These are phyloP conservation scores for Ophiothrix spiculata DNA, from an alignment of 35 echinoderm and acorn worm genomes.

Conservation along the genomic window DNA sequence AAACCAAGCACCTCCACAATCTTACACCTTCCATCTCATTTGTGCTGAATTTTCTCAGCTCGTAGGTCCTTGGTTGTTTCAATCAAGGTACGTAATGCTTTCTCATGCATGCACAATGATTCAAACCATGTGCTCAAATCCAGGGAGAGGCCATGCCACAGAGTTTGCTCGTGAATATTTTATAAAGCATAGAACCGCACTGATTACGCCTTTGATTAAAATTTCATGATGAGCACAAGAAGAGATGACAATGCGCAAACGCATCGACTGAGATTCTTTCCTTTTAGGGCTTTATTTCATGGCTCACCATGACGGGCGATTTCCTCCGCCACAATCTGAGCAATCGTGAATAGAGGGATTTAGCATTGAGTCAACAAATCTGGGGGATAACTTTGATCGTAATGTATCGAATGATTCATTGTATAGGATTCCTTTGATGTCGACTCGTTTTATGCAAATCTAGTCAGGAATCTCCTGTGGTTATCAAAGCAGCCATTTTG, in stretches of 20 bases:
- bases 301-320: too few species aligned
- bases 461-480: too few species aligned
- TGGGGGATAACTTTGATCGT: too few species aligned
- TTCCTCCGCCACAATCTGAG: too few species aligned
- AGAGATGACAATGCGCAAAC: background rate
- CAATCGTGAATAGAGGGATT: too few species aligned
- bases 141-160: background rate
- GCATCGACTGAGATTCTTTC: background rate
- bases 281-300: too few species aligned
- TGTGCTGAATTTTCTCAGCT: background rate
- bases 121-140: background rate
- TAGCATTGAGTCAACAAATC: too few species aligned
- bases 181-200: constrained; percentile 4
- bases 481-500: too few species aligned
- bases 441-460: too few species aligned
- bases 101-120: background rate
- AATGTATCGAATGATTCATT: too few species aligned
- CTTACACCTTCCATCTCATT: background rate
- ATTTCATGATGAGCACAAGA: constrained; percentile 6
- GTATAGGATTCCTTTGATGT: too few species aligned
- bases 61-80: background rate
- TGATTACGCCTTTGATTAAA: constrained; percentile 16
- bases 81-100: background rate
- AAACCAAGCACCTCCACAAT: background rate
- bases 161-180: background rate